Evolutionary conservation across 2,888 invertebrate genomes (phyloP), one percentile per base, ranked within the genome.

Genomic region (Sinotaia quadrata): DNA sequence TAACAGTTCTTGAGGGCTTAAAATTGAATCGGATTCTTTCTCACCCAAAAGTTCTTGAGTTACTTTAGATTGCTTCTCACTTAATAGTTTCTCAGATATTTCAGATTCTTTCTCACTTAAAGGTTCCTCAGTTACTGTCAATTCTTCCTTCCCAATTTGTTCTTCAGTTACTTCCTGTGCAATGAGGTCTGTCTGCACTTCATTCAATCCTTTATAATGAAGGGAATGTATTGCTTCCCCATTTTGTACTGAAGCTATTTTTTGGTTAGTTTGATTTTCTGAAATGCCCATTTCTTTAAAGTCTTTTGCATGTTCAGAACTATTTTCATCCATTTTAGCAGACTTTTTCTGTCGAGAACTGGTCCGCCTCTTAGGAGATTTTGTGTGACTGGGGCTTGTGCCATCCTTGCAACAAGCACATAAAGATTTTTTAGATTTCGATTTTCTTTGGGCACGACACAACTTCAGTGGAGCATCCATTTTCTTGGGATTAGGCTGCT

Each of bases 401-500:
- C 51, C 54, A 49, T 54, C 54, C 27, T 47, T 44, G 49, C 52
- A 58, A 31, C 62, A 68, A 24, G 27, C 15, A 49, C 62, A 60
- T 2, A 29, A 21, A 8, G 60, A n/a, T 15, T 65, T 65, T 31
- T 57, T 41, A 56, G 59, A 58, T 29, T 31, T 60, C 31, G 33
- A 49, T 34, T 58, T 59, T 49, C 69, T 63, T 4, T 60, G 65
- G 24, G 68, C 69, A 21, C 72, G 69, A 8, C 72, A 54, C 1
- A 67, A 27, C 21, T 56, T 58, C 8, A 34, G 24, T 18, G 41
- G 33, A 29, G 37, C 52, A n/a, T 37, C 60, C 49, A 75, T 63
- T 61, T 76, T 78, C 66, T 79, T 79, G 4, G 82, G 81, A 3
- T 75, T 69, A 21, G 68, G 60, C 56, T 78, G 79, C 63, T 82